phyloP scores from a whole-genome alignment of 2,888 invertebrate species.

The Amaurobius ferox region DNA sequence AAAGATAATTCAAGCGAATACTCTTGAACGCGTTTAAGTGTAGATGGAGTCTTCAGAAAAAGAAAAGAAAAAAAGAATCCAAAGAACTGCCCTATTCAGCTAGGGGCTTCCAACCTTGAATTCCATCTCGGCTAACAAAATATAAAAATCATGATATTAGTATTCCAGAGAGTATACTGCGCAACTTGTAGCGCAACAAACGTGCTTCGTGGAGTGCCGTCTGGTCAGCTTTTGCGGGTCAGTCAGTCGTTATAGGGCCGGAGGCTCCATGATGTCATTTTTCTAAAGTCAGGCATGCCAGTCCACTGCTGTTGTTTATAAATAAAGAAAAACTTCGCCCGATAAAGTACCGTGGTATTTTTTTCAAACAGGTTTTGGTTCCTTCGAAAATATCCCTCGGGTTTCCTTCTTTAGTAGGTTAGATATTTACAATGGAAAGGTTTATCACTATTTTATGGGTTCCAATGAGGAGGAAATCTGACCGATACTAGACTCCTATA shows the following conservation, averaged over 20 bases:
- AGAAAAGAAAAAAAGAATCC: neutral
- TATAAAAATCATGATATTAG: conserved; percentile 15
- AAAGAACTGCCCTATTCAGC: conserved; percentile 8
- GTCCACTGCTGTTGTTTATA: neutral
- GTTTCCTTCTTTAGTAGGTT: conserved; percentile 10
- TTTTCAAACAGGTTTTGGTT: conserved; percentile 6
- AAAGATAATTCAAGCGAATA: neutral
- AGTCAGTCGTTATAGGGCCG: conserved; percentile 63
- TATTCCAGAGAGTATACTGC: conserved; percentile 24
- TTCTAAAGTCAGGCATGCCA: conserved; percentile 32
- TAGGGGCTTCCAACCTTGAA: conserved; percentile 51
- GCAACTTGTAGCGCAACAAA: conserved; percentile 22
- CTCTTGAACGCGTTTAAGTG: neutral
- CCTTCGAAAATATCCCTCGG: neutral
- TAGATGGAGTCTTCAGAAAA: neutral
- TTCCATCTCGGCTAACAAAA: conserved; percentile 9
- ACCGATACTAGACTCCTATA: no score
- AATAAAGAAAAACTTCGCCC: neutral
- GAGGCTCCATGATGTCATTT: conserved; percentile 57
- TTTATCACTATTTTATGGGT: neutral
- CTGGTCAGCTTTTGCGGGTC: conserved; percentile 68
- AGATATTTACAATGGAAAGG: neutral
- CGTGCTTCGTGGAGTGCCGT: conserved; percentile 26
- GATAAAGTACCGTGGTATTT: neutral
- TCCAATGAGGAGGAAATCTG: neutral